These are phyloP conservation scores for Solen grandis DNA, from an alignment of 1,140 invertebrate species.

Conservation along the genomic window DNA sequence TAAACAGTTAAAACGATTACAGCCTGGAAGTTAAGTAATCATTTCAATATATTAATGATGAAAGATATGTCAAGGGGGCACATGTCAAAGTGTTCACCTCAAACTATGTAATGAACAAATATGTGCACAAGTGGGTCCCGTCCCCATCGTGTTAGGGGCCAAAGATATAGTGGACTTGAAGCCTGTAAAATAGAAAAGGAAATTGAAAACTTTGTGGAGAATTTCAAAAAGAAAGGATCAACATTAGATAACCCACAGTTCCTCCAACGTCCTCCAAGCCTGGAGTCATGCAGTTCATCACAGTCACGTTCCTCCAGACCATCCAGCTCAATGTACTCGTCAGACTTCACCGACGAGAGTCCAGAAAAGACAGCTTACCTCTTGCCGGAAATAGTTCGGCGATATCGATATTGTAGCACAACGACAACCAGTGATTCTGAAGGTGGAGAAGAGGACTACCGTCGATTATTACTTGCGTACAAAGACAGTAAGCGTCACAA, in stretches of 20 bases:
- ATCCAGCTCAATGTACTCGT: slow-evolving; percentile 50
- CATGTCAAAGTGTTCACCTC: no score
- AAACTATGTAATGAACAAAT: slow-evolving; percentile 30
- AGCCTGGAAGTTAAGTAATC: no score
- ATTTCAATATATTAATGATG: no score
- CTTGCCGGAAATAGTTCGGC: slow-evolving; percentile 49
- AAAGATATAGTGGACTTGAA: slow-evolving; percentile 47
- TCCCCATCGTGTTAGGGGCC: slow-evolving; percentile 44
- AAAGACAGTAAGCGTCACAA: slow-evolving; percentile 50
- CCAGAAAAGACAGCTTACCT: slow-evolving; percentile 54
- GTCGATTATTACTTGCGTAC: slow-evolving; percentile 44
- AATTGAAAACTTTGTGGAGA: slow-evolving; percentile 55
- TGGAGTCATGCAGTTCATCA: slow-evolving; percentile 46
- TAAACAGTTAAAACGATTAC: no score
- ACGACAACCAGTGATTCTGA: slow-evolving; percentile 42
- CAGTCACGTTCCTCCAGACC: slow-evolving; percentile 40
- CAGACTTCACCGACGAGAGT: slow-evolving; percentile 54
- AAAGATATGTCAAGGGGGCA: no score
- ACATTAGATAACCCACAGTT: slow-evolving; percentile 30
- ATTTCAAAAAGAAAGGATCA: slow-evolving; percentile 53
- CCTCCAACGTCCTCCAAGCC: slow-evolving; percentile 41
- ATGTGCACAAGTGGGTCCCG: slow-evolving; percentile 46
- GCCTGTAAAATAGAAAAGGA: slow-evolving; percentile 56
- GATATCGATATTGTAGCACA: slow-evolving; percentile 51
- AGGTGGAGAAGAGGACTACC: slow-evolving; percentile 34